Evolutionary conservation across 37 sponge, comb jelly and placozoan genomes (phyloP), one percentile per base, ranked within the genome.

Genomic region (Geodia barretti): DNA sequence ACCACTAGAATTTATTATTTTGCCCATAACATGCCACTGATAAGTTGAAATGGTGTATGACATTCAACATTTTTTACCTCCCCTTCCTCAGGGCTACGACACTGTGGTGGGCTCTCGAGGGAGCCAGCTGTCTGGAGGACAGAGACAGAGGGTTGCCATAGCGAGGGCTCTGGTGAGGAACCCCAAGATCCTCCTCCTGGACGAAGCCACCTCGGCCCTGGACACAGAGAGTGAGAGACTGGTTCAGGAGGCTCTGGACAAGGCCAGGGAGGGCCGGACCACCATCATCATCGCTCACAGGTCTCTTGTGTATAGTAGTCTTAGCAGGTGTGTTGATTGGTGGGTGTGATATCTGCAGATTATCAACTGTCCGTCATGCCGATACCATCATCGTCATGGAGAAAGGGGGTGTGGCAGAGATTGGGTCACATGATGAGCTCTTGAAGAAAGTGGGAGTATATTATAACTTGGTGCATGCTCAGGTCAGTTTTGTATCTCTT

Each of bases 391-490:
- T 76, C 19, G 72, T 61, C 68, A 81, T 80, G 23, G 68, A 81
- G 37, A 39, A 34, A 33, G 91, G 91, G 3, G 20, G 24, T 30
- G 77, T 86, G 62, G 91, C 41, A 20, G 91, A 90, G 43, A 35
- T 33, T 21, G 91, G 91, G 19, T 74, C 83, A 59, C 91, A 90
- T 43, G 35, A 37, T 7, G 61, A 80, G 23, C 91, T 91, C 43
- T 77, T 91, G 84, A 29, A 60, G 64, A 26, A 67, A 38, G 42
- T 80, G 38, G 92, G 92, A 11, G 31, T 94, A 23, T 94, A 94
- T 76, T 87, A 84, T 62, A 67, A 83, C 21, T 83, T 94, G 58
- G 95, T 94, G 34, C 87, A 71, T 19, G 79, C 73, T 60, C 95
- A 94, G 80, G 64, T 39, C 20, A 75, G 20, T 9, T 9, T 32